A percentile compares a stretch with the other conserved stretches of the same genome.
These are phyloP conservation scores for Falcunculus frontatus DNA, from an alignment of 2,113 vertebrate genomes.

Conservation along the genomic window DNA sequence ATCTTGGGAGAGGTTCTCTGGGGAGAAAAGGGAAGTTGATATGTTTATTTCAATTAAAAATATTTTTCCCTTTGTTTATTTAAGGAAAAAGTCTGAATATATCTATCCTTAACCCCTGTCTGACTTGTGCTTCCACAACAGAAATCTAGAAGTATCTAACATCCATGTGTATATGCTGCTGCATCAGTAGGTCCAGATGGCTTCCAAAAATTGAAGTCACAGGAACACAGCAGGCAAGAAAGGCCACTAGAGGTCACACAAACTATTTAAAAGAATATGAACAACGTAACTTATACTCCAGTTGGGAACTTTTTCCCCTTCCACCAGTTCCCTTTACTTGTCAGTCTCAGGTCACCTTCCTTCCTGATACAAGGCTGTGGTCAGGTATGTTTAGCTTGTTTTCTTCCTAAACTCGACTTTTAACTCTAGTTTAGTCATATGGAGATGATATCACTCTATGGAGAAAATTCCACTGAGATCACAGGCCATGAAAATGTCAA, in stretches of 20 bases:
- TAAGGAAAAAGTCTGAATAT: not conserved
- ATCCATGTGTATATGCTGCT: not conserved
- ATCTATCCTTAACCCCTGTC: not conserved
- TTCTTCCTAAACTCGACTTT: not conserved
- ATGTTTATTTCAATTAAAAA: not conserved
- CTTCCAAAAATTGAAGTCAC: not conserved
- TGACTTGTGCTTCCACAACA: not conserved
- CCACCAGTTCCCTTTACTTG: not conserved
- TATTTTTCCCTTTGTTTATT: not conserved
- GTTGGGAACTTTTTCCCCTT: not conserved
- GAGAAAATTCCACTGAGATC: conserved; percentile 41
- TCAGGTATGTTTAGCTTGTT: not conserved
- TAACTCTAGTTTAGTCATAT: conserved; percentile 12
- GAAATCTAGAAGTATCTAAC: not conserved
- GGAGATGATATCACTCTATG: conserved; percentile 8
- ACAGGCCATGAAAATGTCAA: conserved; percentile 35
- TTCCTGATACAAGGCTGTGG: not conserved
- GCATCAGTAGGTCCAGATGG: not conserved
- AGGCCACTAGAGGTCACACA: conserved; percentile 30
- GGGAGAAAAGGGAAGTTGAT: not conserved
- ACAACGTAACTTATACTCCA: not conserved
- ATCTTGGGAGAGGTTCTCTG: not conserved
- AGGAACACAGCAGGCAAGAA: not conserved
- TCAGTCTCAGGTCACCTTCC: not conserved
- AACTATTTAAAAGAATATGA: not conserved